Evolutionary conservation across 2,113 vertebrate genomes (phyloP).

Genomic region (Podarcis raffonei): DNA sequence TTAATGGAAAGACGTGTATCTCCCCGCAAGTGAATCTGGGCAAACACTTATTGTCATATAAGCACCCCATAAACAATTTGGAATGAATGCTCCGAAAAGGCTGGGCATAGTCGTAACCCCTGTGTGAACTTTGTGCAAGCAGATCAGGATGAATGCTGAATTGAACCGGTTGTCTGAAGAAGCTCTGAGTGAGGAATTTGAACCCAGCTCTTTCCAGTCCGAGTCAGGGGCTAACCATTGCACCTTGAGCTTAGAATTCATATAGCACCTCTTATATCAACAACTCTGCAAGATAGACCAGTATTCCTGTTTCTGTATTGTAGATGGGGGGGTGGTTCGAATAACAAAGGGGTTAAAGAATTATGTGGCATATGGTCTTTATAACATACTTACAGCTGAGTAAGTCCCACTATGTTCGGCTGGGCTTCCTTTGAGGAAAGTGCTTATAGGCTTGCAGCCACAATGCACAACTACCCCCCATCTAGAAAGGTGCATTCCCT

Average conservation of each 20-base stretch:
- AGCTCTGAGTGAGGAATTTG: too few relatives aligned
- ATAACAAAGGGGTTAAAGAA: background rate
- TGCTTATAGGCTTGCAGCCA: background rate
- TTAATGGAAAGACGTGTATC: too few relatives aligned
- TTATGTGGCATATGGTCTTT: background rate
- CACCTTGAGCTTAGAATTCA: background rate
- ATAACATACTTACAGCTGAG: too few relatives aligned
- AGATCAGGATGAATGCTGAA: too few relatives aligned
- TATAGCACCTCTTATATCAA: background rate
- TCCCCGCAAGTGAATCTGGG: too few relatives aligned
- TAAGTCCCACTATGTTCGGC: background rate
- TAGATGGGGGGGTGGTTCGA: background rate
- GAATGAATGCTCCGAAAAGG: too few relatives aligned
- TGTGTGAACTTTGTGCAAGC: too few relatives aligned
- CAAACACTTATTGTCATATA: too few relatives aligned
- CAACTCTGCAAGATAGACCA: background rate
- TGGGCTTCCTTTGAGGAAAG: background rate
- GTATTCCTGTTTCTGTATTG: background rate
- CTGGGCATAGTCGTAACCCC: too few relatives aligned
- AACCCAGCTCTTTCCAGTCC: background rate
- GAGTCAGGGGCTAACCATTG: background rate
- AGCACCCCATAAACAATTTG: too few relatives aligned
- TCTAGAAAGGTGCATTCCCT: background rate
- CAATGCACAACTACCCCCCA: background rate
- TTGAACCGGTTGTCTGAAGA: too few relatives aligned